Evolutionary conservation across 2,888 invertebrate species (phyloP), one percentile per base, ranked within the genome.

Genomic region (Aethes cnicana): DNA sequence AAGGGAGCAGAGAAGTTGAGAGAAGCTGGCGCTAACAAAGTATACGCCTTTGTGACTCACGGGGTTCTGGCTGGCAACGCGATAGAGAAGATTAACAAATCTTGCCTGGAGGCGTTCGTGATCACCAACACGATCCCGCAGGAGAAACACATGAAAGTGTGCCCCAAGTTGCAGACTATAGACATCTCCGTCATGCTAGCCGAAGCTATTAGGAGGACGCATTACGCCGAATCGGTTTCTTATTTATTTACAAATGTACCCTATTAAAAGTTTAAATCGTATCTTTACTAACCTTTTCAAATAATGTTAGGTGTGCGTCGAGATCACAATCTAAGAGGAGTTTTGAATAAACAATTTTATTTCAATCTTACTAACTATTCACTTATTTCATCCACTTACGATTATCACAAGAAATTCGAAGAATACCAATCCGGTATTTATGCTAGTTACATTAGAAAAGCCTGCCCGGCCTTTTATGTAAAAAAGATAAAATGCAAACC

Each of bases 181-280:
- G 99, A 99, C 82, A 97, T 99, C 49, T 99, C 99, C 8, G 97
- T 98, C 94, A 99, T 99, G 94, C 94, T 99, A 74, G 98, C 99
- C 9, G 99, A 99, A 86, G 99, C 99, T 44, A 98, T 99, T 57
- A 92, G 99, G 71, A 93, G 99, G 73, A 99, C 98, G 57, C 99
- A 99, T 88, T 99, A 99, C 77, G 98, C 98, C 46, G 98, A 99
- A 91, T 98, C 98, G 43, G 98, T 99, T 43, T 98, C 98, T 52
- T 99, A 98, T 91, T 92, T 99, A 61, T 99, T 98, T 89, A 97
- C 96, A 57, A 97, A 99, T 91, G 98, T 98, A 80, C 98, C 98
- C 62, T 96, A 96, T 90, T 96, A 92, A 72, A 53, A 12, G 4
- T 26, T 11, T 9, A 9, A 9, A n/a, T 1, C 11, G 3, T 26